Percentiles rank a stretch among this genome's conserved stretches.
These are phyloP conservation scores for Cacoxenus indagator DNA, from an alignment of 2,888 invertebrate genomes.

Conservation along the genomic window DNA sequence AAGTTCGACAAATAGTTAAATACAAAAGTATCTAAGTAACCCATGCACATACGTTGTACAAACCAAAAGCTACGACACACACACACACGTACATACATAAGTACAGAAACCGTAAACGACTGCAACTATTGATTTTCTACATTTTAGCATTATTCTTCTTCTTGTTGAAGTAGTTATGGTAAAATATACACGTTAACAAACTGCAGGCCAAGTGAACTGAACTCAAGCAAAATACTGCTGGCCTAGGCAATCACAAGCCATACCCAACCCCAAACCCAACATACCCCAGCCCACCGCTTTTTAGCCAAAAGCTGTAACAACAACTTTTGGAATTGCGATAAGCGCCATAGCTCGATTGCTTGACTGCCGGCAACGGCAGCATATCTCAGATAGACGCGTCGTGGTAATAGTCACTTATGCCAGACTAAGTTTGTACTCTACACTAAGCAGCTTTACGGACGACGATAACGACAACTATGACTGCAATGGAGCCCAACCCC, in stretches of 20 bases:
- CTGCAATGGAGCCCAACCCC: not conserved
- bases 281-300: not conserved
- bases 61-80: too few species aligned
- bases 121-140: constrained; percentile 3
- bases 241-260: too few species aligned
- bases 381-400: not conserved
- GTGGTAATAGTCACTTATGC: not conserved
- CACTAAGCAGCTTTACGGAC: not conserved
- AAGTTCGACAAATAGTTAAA: too few species aligned
- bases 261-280: too few species aligned
- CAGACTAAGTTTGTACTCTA: not conserved
- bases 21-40: too few species aligned
- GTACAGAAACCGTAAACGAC: not conserved
- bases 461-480: too few species aligned
- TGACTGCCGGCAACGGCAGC: not conserved
- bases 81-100: not conserved
- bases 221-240: not conserved
- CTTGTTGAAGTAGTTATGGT: not conserved
- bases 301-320: not conserved
- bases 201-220: not conserved
- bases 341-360: not conserved
- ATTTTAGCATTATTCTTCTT: not conserved
- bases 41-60: too few species aligned
- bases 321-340: not conserved
- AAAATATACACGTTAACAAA: not conserved